Base-by-base conservation (phyloP, 2,888 invertebrate species). In the Sinhomidia bicolor region DNA sequence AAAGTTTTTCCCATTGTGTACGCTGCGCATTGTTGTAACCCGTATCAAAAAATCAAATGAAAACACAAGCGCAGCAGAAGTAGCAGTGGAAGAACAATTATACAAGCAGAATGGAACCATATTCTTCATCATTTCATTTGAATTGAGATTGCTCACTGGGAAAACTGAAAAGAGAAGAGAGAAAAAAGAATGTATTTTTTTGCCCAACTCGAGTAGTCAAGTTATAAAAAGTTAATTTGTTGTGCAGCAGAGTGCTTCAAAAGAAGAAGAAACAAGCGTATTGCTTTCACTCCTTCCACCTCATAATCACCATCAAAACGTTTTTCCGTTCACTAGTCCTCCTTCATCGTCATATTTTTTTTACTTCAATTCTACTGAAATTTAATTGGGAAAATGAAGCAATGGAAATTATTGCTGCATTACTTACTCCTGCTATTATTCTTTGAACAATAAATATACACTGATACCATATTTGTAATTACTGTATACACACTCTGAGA, bases 331-430 rank as follows among this genome's bases (percentile, higher is more conserved):
- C 79, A 86, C 44, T 86, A 86, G 86, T 86, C 54, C 26, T 44
- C 71, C 51, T 9, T 74, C 57, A 68, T 74, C 44, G n/a, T 51
- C 3, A 51, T 82, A 17, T 20, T 47, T 65, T 74, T 76, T 78
- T 14, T n/a, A 4, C 81, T 51, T 80, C 29, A 57, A 36, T 57
- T 57, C 79, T 44, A 26, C 36, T 86, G 60, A 54, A 79, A 47
- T 85, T 85, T 85, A 84, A 83, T 82, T 83, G 68, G 51, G 79
- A 85, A 90, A 90, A 90, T 88, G 90, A 85, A 79, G 83, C 78
- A 82, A 82, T 86, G 78, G 89, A 85, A 85, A 81, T 89, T 81
- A 85, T 89, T 62, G 51, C 32, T 71, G 80, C 41, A 79, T 57
- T 80, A 86, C 85, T 41, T 68, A 9, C 26, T 74, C n/a, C 54